phyloP scores from a whole-genome alignment of 2,113 vertebrate genomes.

The Prionailurus bengalensis region DNA sequence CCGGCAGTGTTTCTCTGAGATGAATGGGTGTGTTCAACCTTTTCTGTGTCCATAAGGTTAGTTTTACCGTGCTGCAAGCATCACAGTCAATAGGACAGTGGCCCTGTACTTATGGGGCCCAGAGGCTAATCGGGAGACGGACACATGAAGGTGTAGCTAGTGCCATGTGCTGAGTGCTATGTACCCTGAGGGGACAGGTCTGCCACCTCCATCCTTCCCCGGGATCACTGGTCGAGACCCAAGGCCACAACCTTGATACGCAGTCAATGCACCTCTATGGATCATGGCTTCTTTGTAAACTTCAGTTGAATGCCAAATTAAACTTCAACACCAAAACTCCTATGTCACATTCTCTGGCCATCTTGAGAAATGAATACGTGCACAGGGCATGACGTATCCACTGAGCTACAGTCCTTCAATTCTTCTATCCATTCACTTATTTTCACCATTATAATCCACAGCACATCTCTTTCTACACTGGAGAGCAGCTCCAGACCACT shows the following conservation, averaged over 20 bases:
- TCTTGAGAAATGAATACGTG: background rate
- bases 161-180: no score
- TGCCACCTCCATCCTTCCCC: background rate
- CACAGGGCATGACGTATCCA: background rate
- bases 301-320: background rate
- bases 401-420: background rate
- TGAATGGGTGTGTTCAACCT: background rate
- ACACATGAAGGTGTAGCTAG: accelerated
- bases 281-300: background rate
- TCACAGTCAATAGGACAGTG: accelerated
- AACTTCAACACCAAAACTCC: background rate
- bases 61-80: background rate
- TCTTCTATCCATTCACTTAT: background rate
- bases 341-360: background rate
- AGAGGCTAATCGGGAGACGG: background rate
- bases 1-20: background rate
- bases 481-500: background rate
- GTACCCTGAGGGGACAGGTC: background rate
- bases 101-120: accelerated
- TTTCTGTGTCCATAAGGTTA: background rate
- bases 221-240: background rate
- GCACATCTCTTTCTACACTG: background rate
- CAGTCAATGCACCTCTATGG: accelerated
- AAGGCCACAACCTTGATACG: accelerated
- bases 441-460: background rate